Evolutionary conservation across 2,888 invertebrate species (phyloP).

Genomic region (Dysmachus trigonus): DNA sequence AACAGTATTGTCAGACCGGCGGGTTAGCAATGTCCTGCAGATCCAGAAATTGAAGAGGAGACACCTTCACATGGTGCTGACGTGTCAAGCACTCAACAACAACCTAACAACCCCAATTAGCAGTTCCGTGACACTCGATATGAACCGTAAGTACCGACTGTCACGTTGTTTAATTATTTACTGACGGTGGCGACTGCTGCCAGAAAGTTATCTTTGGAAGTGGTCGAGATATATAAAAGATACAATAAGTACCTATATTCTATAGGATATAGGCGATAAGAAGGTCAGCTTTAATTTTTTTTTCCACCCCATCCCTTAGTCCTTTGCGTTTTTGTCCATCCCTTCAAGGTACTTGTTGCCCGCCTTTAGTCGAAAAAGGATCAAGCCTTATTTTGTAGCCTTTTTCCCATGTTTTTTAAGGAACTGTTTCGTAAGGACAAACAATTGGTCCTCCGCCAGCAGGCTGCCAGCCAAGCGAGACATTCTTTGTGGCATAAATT

Average conservation of each 20-base stretch:
- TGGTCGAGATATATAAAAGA: not conserved
- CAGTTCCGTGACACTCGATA: constrained; percentile 73
- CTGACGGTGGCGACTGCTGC: not conserved
- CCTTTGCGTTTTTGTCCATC: not conserved
- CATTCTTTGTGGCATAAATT: constrained; percentile 24
- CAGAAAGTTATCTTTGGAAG: too few species aligned
- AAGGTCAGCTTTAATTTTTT: constrained; percentile 10
- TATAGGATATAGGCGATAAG: not conserved
- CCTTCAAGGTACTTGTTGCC: constrained; percentile 10
- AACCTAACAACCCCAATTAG: constrained; percentile 73
- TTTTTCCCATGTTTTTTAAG: not conserved
- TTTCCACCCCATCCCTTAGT: not conserved
- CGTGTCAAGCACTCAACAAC: constrained; percentile 77
- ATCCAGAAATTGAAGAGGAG: constrained; percentile 71
- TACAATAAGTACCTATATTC: too few species aligned
- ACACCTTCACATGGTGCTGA: constrained; percentile 72
- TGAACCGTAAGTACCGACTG: constrained; percentile 70
- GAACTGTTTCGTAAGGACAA: constrained; percentile 18
- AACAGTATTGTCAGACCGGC: constrained; percentile 70
- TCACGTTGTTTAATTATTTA: constrained; percentile 13
- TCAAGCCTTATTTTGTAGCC: not conserved
- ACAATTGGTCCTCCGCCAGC: constrained; percentile 31
- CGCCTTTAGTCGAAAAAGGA: not conserved
- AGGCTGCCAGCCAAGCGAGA: constrained; percentile 30
- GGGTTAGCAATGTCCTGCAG: constrained; percentile 72